phyloP scores from a whole-genome alignment of 2,797 vertebrate species.

The Corythornis leucogaster region DNA sequence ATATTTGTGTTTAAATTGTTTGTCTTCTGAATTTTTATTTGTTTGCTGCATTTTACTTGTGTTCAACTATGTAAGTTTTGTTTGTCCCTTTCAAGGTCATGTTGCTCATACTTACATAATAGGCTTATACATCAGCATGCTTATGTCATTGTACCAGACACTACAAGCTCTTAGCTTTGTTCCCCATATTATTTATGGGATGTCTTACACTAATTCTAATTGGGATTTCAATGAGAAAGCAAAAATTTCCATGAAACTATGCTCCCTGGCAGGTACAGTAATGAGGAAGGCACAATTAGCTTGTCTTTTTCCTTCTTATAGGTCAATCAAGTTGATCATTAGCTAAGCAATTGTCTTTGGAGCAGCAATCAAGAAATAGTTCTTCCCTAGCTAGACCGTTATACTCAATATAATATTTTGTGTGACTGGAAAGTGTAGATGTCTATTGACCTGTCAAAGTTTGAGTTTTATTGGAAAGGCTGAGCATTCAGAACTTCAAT shows the following conservation, averaged over 20 bases:
- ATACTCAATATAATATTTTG: not conserved
- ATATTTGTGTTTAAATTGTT: not conserved
- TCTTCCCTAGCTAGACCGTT: not conserved
- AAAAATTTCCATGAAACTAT: not conserved
- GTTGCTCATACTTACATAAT: not conserved
- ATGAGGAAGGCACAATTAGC: not conserved
- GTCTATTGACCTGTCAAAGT: not conserved
- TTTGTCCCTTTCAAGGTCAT: not conserved
- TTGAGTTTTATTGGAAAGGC: not conserved
- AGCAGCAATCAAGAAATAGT: not conserved
- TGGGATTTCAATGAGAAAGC: not conserved
- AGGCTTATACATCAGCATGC: fast-evolving
- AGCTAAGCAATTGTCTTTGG: not conserved
- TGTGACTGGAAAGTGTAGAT: not conserved
- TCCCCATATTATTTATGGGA: not conserved
- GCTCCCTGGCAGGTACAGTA: not conserved
- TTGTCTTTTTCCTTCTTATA: not conserved
- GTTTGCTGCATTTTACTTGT: not conserved
- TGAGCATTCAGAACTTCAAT: not conserved
- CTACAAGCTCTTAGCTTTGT: not conserved
- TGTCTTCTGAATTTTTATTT: not conserved
- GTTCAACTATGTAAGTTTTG: fast-evolving
- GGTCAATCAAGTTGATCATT: not conserved
- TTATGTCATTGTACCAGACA: not conserved
- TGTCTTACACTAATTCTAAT: not conserved